Conservation (phyloP, 2,797 vertebrate species). For the Bryconaethiops microstoma region DNA sequence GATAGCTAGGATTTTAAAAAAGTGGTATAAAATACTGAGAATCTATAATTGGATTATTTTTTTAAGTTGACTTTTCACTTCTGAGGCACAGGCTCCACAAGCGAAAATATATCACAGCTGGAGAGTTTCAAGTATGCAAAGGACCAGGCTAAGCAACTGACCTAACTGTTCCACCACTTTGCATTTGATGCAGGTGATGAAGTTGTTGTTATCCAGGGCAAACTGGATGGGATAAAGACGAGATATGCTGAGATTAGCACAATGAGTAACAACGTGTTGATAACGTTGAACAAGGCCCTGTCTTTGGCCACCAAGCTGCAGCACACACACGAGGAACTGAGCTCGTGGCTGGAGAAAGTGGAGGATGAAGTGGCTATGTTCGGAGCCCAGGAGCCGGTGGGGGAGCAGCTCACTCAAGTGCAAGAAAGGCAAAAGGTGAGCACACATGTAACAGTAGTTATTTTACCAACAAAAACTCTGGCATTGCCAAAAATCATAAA, state of each 20-base stretch:
- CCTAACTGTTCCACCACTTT: neutral
- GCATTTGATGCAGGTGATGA: constrained; percentile 85
- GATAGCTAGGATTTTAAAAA: too few species aligned
- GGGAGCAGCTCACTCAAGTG: constrained; percentile 80
- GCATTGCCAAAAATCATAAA: neutral
- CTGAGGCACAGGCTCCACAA: neutral
- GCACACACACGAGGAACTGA: constrained; percentile 80
- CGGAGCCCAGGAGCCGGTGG: constrained; percentile 76
- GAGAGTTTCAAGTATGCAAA: too few species aligned
- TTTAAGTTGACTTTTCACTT: too few species aligned
- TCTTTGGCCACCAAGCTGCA: constrained; percentile 84
- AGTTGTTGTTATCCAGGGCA: constrained; percentile 95
- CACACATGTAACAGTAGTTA: neutral
- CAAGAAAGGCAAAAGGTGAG: constrained; percentile 90
- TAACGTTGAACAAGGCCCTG: constrained; percentile 86
- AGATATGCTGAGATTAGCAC: constrained; percentile 91
- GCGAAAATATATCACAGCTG: neutral
- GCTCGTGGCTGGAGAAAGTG: constrained; percentile 84
- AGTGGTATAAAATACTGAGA: too few species aligned
- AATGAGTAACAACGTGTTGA: constrained; percentile 83
- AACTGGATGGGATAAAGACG: constrained; percentile 93
- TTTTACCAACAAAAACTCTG: neutral
- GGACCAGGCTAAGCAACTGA: neutral
- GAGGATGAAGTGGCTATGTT: constrained; percentile 83
- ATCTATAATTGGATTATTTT: too few species aligned